Conservation (phyloP, 2,797 vertebrate species). For the Pachyuromys duprasi region DNA sequence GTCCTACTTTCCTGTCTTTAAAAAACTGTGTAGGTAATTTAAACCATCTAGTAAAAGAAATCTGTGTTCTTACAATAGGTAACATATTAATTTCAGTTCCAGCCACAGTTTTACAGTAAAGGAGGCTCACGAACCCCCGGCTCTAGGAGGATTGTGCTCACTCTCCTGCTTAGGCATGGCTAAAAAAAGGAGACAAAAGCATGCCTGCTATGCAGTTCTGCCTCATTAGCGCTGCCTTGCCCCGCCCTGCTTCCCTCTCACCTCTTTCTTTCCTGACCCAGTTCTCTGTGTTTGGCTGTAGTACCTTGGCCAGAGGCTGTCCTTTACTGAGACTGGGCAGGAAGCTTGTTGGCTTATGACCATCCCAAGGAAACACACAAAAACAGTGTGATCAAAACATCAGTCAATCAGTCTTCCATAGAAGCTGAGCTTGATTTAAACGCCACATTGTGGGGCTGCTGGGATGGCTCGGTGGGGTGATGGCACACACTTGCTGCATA, state of each 20-base stretch:
- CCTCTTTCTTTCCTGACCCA: slow-evolving; percentile 3
- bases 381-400: neutral
- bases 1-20: slow-evolving; percentile 67
- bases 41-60: slow-evolving; percentile 44
- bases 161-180: slow-evolving; percentile 47
- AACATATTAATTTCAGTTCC: slow-evolving; percentile 69
- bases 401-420: neutral
- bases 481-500: neutral
- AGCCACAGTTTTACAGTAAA: slow-evolving; percentile 70
- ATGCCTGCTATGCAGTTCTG: slow-evolving; percentile 35
- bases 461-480: neutral
- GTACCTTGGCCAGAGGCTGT: neutral
- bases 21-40: slow-evolving; percentile 69
- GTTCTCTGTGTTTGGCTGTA: slow-evolving; percentile 31
- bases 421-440: slow-evolving; percentile 24
- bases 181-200: slow-evolving; percentile 33
- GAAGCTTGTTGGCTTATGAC: neutral
- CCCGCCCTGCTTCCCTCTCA: neutral
- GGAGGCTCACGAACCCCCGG: slow-evolving; percentile 61
- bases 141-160: slow-evolving; percentile 55
- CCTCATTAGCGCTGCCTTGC: slow-evolving; percentile 38
- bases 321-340: neutral
- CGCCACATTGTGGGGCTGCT: neutral
- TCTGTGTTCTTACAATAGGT: slow-evolving; percentile 81
- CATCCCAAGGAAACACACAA: neutral